These are phyloP conservation scores for Distichodus sexfasciatus DNA, from an alignment of 2,797 vertebrate species.

Conservation along the genomic window DNA sequence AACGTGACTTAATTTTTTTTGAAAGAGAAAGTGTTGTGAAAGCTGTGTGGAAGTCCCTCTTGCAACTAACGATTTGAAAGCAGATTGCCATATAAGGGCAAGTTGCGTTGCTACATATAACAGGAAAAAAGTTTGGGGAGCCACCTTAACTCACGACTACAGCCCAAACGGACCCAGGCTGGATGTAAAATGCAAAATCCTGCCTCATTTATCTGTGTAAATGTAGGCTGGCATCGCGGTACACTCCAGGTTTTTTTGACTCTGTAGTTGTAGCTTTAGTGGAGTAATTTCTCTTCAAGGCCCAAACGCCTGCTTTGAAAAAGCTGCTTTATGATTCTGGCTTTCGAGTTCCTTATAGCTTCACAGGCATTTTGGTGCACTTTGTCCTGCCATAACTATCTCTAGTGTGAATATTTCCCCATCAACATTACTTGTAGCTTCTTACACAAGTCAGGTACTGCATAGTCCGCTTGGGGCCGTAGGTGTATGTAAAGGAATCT, in stretches of 20 bases:
- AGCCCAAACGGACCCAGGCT: slow-evolving; percentile 25
- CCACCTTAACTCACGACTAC: slow-evolving; percentile 19
- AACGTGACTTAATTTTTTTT: too few relatives aligned
- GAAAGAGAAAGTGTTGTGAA: slow-evolving; percentile 3
- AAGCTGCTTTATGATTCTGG: slow-evolving; percentile 25
- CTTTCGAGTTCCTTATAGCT: slow-evolving; percentile 36
- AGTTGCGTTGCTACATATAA: slow-evolving; percentile 25
- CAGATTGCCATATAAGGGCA: slow-evolving; percentile 69
- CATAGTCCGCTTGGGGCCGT: not conserved
- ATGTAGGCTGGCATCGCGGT: not conserved
- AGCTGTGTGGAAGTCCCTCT: slow-evolving; percentile 1
- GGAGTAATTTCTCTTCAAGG: not conserved
- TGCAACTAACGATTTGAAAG: slow-evolving; percentile 27
- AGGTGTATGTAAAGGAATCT: too few relatives aligned
- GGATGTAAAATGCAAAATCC: slow-evolving; percentile 41
- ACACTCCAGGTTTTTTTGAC: too few relatives aligned
- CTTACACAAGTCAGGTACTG: not conserved
- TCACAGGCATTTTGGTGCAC: slow-evolving; percentile 49
- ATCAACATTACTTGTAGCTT: slow-evolving; percentile 1
- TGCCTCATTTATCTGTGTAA: slow-evolving; percentile 15
- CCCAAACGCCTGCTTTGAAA: not conserved
- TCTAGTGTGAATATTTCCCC: not conserved
- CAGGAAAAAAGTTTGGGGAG: not conserved
- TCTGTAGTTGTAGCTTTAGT: too few relatives aligned
- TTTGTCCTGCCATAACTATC: slow-evolving; percentile 49